Evolutionary conservation across 2,797 vertebrate species (phyloP), one percentile per base, ranked within the genome.

Genomic region (Neosalanx taihuensis): DNA sequence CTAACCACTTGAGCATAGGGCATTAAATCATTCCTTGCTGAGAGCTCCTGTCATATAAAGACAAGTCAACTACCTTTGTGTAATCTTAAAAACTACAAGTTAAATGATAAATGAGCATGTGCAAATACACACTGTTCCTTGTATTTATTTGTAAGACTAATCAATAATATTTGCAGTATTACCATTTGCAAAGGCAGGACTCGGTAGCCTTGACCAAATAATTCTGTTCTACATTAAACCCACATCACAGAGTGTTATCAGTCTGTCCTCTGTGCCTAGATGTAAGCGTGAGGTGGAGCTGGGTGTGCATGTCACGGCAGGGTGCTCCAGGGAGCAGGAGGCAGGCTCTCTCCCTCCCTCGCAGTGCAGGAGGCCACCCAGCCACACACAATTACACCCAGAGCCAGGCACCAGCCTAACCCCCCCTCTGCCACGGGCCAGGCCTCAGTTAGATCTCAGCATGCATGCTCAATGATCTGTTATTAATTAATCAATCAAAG

Each of bases 401-500:
- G 81, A 83, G 79, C 76, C 75, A 80, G 77, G 64, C 53, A 72
- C 70, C 78, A 76, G 70, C 71, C 75, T 77, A 64, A 71, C 83
- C 75, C 74, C 71, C 70, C 74, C 76, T 71, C 77, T 41, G 75
- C 72, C 78, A 79, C 72, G 62, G 78, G 80, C 72, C 73, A 64
- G 30, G 74, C 76, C 77, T 79, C 79, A 79, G 75, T 76, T 71
- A 83, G 77, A 84, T 72, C 79, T 74, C 79, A 87, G 83, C 72
- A 75, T 83, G 82, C 72, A 77, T 72, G 74, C 80, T 77, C 76
- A 82, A 80, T 85, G 83, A 85, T 86, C 75, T 86, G 79, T 84
- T 77, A 86, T 86, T 83, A 83, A 88, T 86, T 82, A 78, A 84
- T 89, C 79, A 81, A 86, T 82, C 77, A 83, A 79, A 81, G 78